phyloP scores from a whole-genome alignment of 2,888 invertebrate species.

The Ptycholaimellus sp. region DNA sequence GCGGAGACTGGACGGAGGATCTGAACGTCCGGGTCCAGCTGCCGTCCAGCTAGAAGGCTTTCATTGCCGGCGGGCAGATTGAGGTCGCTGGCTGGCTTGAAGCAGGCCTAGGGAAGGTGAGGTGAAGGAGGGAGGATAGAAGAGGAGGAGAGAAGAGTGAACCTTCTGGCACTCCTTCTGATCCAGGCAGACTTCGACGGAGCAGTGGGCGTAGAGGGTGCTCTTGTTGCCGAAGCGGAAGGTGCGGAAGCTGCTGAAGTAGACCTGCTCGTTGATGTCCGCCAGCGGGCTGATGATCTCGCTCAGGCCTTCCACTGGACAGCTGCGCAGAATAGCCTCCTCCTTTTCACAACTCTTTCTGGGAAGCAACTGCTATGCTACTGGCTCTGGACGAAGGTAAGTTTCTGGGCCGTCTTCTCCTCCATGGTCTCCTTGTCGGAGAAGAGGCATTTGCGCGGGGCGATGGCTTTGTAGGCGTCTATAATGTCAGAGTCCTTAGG shows the following conservation, averaged over 20 bases:
- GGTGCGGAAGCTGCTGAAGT: conserved; percentile 17
- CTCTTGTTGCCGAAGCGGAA: conserved; percentile 17
- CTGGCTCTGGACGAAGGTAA: conserved; percentile 18
- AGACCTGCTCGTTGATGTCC: conserved; percentile 17
- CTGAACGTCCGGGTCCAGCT: too few relatives aligned
- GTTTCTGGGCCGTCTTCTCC: conserved; percentile 12
- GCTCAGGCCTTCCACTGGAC: conserved; percentile 13
- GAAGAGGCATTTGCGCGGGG: conserved; percentile 17
- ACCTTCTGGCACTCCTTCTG: conserved; percentile 14
- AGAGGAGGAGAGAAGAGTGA: background rate
- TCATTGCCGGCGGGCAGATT: background rate
- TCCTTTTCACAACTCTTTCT: background rate
- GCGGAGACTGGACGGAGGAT: too few relatives aligned
- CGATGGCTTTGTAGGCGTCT: conserved; percentile 17
- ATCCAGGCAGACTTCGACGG: conserved; percentile 16
- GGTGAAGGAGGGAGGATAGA: background rate
- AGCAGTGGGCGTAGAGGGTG: conserved; percentile 19
- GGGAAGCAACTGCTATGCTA: too few relatives aligned
- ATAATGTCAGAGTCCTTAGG: conserved; percentile 2
- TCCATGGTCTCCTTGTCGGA: conserved; percentile 14
- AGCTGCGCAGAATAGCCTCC: conserved; percentile 13
- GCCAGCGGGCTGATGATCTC: conserved; percentile 16
- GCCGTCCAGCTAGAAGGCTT: too few relatives aligned
- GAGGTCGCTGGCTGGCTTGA: background rate
- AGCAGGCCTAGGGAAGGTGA: background rate